Percentiles rank a stretch among this genome's conserved stretches.
These are phyloP conservation scores for Alsophila aescularia DNA, from an alignment of 2,888 invertebrate species.

Conservation along the genomic window DNA sequence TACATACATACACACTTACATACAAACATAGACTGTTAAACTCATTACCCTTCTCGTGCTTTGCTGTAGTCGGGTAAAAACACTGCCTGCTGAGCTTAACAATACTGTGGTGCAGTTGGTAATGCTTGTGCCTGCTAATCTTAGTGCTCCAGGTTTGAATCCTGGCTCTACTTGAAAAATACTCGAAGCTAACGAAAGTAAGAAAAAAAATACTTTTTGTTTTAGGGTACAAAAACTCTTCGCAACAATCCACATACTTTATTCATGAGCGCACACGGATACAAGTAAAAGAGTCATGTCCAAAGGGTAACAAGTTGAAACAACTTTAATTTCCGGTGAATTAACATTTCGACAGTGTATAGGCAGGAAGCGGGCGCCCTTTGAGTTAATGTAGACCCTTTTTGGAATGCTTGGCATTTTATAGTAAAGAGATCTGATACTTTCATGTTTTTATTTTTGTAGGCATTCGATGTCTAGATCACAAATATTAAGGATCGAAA, in stretches of 20 bases:
- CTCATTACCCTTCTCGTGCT: no score
- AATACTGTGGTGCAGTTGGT: no score
- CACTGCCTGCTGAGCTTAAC: no score
- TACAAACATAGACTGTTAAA: no score
- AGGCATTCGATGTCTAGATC: no score
- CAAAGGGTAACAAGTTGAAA: constrained; percentile 77
- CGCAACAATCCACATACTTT: constrained; percentile 38
- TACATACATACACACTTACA: no score
- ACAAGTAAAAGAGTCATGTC: constrained; percentile 59
- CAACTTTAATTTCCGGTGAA: constrained; percentile 83
- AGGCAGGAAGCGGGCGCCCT: constrained; percentile 70
- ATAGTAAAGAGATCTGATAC: background rate
- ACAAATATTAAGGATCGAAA: background rate
- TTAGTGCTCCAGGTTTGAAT: no score
- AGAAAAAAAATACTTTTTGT: no score
- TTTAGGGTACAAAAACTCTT: background rate
- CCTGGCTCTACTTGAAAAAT: no score
- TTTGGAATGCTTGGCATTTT: constrained; percentile 26
- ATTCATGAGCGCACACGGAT: constrained; percentile 51
- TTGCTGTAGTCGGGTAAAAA: no score
- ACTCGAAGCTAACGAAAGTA: no score
- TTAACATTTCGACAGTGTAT: constrained; percentile 76
- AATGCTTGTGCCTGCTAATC: no score
- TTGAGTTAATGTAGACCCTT: constrained; percentile 63
- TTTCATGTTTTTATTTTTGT: background rate